Conservation (phyloP, 1,140 invertebrate genomes). For the Bombus superbus region DNA sequence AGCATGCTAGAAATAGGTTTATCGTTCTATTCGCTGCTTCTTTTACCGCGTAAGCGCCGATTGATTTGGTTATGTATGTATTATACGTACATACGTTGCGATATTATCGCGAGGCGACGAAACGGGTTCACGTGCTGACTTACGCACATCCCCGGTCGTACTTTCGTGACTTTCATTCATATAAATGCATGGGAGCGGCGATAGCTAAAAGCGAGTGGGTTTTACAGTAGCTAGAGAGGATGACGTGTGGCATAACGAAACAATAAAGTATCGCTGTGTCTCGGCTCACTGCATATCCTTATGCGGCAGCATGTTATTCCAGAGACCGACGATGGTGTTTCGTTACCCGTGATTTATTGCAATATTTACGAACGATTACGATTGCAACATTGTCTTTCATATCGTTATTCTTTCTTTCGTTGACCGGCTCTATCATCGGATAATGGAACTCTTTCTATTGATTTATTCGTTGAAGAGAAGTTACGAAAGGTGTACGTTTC, state of each 20-base stretch:
- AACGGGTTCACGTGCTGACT: constrained; percentile 33
- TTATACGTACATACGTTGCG: not conserved
- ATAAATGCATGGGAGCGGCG: constrained; percentile 54
- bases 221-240: constrained; percentile 41
- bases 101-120: constrained; percentile 46
- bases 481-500: not conserved
- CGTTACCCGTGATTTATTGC: constrained; percentile 45
- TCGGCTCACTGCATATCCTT: constrained; percentile 18
- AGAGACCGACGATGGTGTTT: not conserved
- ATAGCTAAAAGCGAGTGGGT: constrained; percentile 64
- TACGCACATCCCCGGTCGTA: constrained; percentile 51
- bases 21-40: too few species aligned
- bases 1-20: too few species aligned
- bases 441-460: not conserved
- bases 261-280: constrained; percentile 54
- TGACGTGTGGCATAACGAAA: constrained; percentile 54
- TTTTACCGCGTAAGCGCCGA: too few species aligned
- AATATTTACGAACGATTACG: constrained; percentile 42
- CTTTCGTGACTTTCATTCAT: constrained; percentile 70
- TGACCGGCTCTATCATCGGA: not conserved
- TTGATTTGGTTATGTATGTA: too few species aligned
- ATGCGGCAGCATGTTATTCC: constrained; percentile 35
- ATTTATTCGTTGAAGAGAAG: not conserved
- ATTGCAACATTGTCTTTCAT: constrained; percentile 19
- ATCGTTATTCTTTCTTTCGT: not conserved